These are phyloP conservation scores for Brachypodius melanocephalos DNA, from an alignment of 2,113 vertebrate species.

Conservation along the genomic window DNA sequence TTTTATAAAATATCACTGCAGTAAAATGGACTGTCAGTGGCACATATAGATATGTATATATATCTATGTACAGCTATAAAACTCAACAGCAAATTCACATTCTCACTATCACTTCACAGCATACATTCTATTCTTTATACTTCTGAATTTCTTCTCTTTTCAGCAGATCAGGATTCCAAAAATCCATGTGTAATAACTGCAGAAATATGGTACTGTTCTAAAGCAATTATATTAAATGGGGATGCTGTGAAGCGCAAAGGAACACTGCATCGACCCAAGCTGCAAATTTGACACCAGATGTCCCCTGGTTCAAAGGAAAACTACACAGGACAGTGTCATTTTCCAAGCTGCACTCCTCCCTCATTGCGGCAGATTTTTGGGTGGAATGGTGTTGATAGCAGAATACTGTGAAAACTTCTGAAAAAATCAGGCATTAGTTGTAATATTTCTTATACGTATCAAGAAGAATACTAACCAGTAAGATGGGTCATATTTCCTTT, in stretches of 20 bases:
- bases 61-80: not conserved
- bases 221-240: not conserved
- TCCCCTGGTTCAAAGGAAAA: not conserved
- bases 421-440: not conserved
- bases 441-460: not conserved
- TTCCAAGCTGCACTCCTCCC: not conserved
- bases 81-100: not conserved
- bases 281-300: not conserved
- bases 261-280: not conserved
- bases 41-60: not conserved
- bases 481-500: not conserved
- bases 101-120: not conserved
- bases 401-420: not conserved
- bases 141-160: not conserved
- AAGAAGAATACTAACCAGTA: not conserved
- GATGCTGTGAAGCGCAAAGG: not conserved
- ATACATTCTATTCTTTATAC: not conserved
- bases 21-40: not conserved
- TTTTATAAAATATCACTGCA: not conserved
- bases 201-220: not conserved
- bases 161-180: not conserved
- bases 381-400: not conserved
- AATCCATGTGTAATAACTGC: not conserved
- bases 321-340: not conserved
- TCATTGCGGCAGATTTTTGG: not conserved